Base-by-base conservation (phyloP, 1,140 invertebrate genomes). In the Hycleus phaleratus region DNA sequence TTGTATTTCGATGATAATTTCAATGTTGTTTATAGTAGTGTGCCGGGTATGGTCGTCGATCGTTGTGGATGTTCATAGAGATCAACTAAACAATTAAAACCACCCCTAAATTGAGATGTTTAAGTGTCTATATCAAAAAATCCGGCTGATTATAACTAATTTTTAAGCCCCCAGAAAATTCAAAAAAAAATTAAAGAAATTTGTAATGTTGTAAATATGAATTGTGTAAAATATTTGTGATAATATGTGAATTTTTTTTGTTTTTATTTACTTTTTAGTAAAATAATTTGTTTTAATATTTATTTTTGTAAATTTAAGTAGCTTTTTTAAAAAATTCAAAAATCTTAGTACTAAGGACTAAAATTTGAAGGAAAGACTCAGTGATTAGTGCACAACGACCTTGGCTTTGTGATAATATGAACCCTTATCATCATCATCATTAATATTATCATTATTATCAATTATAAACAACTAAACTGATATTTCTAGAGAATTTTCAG, bases 1-100 rank as follows among this genome's bases (percentile, higher is more conserved):
- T 81, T 97, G 39, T 96, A 96, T 75, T 94, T 93, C 76, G 91
- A 96, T 75, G 81, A 88, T 58, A 85, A 92, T 60, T 80, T 85
- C 58, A 91, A 93, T 73, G 90, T 97, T 66, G 87, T 95, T 56
- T 89, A 90, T 71, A 90, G 91, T 60, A 84, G 87, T 52, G 81
- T 96, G 61, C 90, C 90, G 1, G 90, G 90, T 26, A 97, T 97
- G 93, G 89, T 94, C 38, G 92, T 95, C 4, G 92, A 95, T 59
- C 82, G 86, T 63, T 96, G 93, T 71, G 93, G 91, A 9, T 96
- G 93, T 73, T 89, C 88, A 75, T 95, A 92, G 26, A 10, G 43
- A 18, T 18, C 18, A 18, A 18, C 18, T 18, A 18, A 18, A 18
- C 18, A 18, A 18, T 18, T 18, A 18, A 18, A 18, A 18, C 18